Evolutionary conservation across 2,113 vertebrate species (phyloP).

Genomic region (Gambusia affinis): DNA sequence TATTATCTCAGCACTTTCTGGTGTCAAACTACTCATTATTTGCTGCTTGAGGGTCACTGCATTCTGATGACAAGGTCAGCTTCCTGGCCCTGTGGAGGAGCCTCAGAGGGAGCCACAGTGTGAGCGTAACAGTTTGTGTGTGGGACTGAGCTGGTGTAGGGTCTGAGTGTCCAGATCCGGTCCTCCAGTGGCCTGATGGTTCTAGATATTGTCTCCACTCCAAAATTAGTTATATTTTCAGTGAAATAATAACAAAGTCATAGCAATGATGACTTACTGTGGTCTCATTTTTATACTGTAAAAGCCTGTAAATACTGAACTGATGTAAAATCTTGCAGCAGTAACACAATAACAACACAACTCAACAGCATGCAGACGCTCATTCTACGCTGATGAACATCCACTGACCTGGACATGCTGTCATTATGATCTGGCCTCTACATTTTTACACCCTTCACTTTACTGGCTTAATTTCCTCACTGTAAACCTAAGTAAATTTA

Average conservation of each 20-base stretch:
- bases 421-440: background rate
- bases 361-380: background rate
- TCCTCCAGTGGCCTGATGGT: no score
- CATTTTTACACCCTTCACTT: background rate
- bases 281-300: no score
- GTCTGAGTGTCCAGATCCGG: no score
- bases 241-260: background rate
- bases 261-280: no score
- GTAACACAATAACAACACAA: background rate
- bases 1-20: constrained; percentile 45
- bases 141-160: background rate
- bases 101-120: constrained; percentile 3
- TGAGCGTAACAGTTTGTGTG: background rate
- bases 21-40: constrained; percentile 38
- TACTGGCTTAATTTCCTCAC: background rate
- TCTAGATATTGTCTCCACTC: no score
- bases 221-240: no score
- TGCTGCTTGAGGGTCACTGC: constrained; percentile 48
- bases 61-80: constrained; percentile 42
- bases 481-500: background rate
- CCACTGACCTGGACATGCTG: background rate
- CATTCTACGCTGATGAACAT: background rate
- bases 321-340: background rate
- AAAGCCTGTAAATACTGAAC: background rate
- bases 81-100: constrained; percentile 27